Percentiles rank a stretch among this genome's conserved stretches.
These are phyloP conservation scores for Rhynchonycteris naso DNA, from an alignment of 2,797 vertebrate species.

Conservation along the genomic window DNA sequence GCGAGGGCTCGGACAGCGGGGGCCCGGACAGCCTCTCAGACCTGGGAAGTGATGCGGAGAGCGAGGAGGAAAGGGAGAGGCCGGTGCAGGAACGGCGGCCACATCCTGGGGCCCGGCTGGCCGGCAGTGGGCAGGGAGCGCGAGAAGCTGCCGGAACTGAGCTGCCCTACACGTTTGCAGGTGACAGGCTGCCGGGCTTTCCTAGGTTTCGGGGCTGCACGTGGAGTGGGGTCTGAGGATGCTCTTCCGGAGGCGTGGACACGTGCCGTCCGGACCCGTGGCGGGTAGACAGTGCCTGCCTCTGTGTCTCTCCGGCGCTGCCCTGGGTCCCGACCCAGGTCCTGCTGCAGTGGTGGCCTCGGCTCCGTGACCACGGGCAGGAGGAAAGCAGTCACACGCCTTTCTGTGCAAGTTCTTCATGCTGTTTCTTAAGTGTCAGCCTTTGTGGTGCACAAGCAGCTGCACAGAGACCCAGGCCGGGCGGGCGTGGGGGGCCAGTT, in stretches of 20 bases:
- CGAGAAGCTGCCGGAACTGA: constrained; percentile 87
- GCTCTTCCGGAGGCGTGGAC: fast-evolving
- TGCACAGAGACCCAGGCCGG: not conserved
- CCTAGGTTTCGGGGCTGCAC: fast-evolving
- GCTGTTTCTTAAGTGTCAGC: not conserved
- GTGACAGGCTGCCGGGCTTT: constrained; percentile 79
- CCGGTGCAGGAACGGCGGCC: not conserved
- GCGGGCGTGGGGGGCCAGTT: not conserved
- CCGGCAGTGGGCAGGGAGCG: constrained; percentile 77
- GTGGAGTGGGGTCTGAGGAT: fast-evolving
- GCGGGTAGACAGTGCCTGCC: fast-evolving
- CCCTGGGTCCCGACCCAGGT: not conserved
- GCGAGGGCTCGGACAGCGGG: constrained; percentile 83
- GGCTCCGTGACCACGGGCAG: fast-evolving
- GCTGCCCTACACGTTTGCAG: constrained; percentile 94
- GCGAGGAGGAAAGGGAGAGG: constrained; percentile 75
- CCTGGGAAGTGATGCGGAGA: constrained; percentile 83
- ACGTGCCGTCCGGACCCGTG: fast-evolving
- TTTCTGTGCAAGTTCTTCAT: fast-evolving
- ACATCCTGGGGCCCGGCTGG: not conserved
- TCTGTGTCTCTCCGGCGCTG: not conserved
- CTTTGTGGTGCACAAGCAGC: not conserved
- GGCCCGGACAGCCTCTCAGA: constrained; percentile 85
- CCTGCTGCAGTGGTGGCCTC: not conserved
- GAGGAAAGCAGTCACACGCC: fast-evolving